Evolutionary conservation across 2,797 vertebrate genomes (phyloP), one percentile per base, ranked within the genome.

Genomic region (Falco columbarius): DNA sequence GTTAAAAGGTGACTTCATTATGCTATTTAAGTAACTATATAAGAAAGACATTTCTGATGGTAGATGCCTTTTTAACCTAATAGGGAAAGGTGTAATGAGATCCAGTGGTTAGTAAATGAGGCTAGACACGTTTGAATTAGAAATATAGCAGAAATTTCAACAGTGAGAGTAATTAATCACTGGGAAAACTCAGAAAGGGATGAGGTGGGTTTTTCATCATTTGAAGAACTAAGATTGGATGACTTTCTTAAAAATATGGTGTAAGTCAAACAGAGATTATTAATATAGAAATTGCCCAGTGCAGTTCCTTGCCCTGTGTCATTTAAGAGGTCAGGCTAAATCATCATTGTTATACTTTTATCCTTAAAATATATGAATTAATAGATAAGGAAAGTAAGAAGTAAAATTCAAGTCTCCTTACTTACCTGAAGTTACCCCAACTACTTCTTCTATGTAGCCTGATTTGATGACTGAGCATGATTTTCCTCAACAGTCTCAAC

Each of bases 11-110:
- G 51, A 44, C 66, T 93, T 86, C 32, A 93, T 83, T 89, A 52
- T 83, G 32, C 29, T 89, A 71, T 82, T 86, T 76, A 82, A 80
- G 71, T 68, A 88, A 75, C 70, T 84, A 15, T 65, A 77, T 26
- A n/a, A 42, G 30, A 77, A 66, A 94, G 68, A 55, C 8, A 75
- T 83, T 91, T 94, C 56, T 91, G 54, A 44, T 72, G 19, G 79
- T 79, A 81, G 61, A 77, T 83, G 42, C 11, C 12, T 91, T 88
- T 95, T 91, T 94, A 91, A 93, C 71, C 27, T 79, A 93, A 74
- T 26, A 88, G n/a, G 7, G 13, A 90, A 92, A 90, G 34, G 15
- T 87, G 42, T 81, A 81, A 94, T 84, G 81, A 91, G 51, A 83
- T 91, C 61, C 34, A 89, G n/a, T 32, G 22, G 23, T 71, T 72